These are phyloP conservation scores for Orussus abietinus DNA, from an alignment of 1,140 invertebrate species.

Conservation along the genomic window DNA sequence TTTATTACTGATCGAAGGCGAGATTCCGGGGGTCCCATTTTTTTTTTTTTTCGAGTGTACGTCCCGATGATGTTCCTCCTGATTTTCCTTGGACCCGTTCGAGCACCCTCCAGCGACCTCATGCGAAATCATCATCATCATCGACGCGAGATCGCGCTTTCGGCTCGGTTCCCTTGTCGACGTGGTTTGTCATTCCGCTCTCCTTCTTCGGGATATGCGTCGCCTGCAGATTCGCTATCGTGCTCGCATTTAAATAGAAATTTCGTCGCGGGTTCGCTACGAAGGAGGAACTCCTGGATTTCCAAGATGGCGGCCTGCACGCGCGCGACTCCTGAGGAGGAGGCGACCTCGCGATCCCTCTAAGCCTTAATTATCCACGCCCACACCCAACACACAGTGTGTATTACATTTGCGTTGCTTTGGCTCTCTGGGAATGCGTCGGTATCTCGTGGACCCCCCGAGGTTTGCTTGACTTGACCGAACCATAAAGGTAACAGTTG, in stretches of 20 bases:
- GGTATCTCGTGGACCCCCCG: slow-evolving; percentile 56
- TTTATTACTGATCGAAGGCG: too few species aligned
- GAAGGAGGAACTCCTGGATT: too few species aligned
- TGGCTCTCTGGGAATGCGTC: slow-evolving; percentile 60
- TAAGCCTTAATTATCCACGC: too few species aligned
- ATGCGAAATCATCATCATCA: slow-evolving; percentile 19
- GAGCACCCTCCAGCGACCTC: slow-evolving; percentile 15
- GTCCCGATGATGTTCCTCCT: slow-evolving; percentile 1
- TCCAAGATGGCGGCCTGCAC: too few species aligned
- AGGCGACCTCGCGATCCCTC: too few species aligned
- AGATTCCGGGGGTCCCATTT: too few species aligned
- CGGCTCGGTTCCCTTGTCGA: slow-evolving; percentile 24
- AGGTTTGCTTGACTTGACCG: slow-evolving; percentile 57
- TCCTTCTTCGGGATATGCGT: slow-evolving; percentile 2
- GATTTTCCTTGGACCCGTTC: too few species aligned
- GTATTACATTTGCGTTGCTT: slow-evolving; percentile 58
- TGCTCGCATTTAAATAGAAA: too few species aligned
- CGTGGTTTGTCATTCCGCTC: slow-evolving; percentile 17
- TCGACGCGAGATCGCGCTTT: slow-evolving; percentile 32
- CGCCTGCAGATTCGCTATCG: too few species aligned
- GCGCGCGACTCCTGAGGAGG: too few species aligned
- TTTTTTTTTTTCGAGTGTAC: too few species aligned
- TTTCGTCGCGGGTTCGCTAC: too few species aligned
- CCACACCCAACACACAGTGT: slow-evolving; percentile 46
- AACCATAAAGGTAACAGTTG: slow-evolving; percentile 55